Evolutionary conservation across 1,140 invertebrate genomes (phyloP).

Genomic region (Drosophila lacteicornis): DNA sequence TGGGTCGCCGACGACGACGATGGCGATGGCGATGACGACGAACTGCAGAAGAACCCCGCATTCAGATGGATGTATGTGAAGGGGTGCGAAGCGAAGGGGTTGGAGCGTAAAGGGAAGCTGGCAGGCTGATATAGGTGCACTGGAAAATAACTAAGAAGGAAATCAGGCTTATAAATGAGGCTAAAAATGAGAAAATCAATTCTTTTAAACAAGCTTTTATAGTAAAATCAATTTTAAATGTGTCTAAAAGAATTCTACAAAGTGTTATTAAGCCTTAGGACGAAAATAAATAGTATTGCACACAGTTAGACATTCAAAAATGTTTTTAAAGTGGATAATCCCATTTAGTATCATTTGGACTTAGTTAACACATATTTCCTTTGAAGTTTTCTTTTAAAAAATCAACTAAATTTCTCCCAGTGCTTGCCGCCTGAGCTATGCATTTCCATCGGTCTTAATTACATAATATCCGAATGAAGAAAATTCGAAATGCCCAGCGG

Average conservation of each 20-base stretch:
- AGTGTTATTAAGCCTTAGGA: background rate
- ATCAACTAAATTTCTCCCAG: background rate
- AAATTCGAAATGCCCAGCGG: slow-evolving; percentile 38
- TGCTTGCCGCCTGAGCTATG: background rate
- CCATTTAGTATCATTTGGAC: background rate
- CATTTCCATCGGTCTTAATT: slow-evolving; percentile 52
- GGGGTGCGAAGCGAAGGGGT: slow-evolving; percentile 2
- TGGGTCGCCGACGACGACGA: slow-evolving; percentile 51
- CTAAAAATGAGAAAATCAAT: too few relatives aligned
- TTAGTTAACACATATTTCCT: background rate
- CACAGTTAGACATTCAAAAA: too few relatives aligned
- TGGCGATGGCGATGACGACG: slow-evolving; percentile 15
- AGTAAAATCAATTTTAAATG: background rate
- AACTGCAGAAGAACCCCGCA: slow-evolving; percentile 39
- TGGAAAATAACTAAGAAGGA: background rate
- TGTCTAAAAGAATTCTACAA: background rate
- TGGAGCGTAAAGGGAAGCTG: slow-evolving; percentile 11
- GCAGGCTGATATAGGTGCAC: slow-evolving; percentile 13
- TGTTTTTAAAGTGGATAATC: background rate
- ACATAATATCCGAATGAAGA: slow-evolving; percentile 51
- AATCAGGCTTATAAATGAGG: too few relatives aligned
- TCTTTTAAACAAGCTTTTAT: background rate
- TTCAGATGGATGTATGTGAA: slow-evolving; percentile 18
- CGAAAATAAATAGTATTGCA: too few relatives aligned
- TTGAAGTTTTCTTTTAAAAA: background rate